Base-by-base conservation (phyloP, 2,888 invertebrate genomes). In the Amiota minor region DNA sequence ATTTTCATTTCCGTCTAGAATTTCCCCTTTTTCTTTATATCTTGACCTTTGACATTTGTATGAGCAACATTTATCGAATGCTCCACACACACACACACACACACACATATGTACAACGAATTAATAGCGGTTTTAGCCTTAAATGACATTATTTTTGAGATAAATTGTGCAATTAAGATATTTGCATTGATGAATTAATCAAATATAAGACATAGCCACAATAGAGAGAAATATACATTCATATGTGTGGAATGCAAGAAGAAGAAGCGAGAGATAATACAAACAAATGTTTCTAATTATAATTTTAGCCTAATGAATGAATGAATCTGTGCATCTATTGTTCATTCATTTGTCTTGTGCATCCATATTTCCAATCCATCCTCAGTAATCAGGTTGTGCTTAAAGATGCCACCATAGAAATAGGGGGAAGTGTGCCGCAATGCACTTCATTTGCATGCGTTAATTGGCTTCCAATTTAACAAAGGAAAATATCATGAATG, bases 391-490 rank as follows among this genome's bases (percentile, higher is more conserved):
- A 14, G 8, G 18, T 16, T 55, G 55, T n/a, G n/a, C n/a, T n/a
- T 55, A 55, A 16, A 18, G 23, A 2, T 56, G 20, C 12, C 23
- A 59, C 11, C 53, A 11, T 59, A 1, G 59, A 10, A 59, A 59
- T 1, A 18, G 18, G 10, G 10, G 16, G 9, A 10, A 56, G 4
- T 2, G 4, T 1, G 9, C 59, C 59, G 59, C 59, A 20, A 59
- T 18, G 11, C 23, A 23, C 45, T 18, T 65, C 23, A 47, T 65
- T 65, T 65, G 16, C 47, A 16, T 11, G 11, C 46, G 18, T n/a
- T 49, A 65, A 65, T 65, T 65, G 65, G 47, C 49, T 65, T 65
- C 18, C 20, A 18, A 9, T 65, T 65, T 62, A 1, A 8, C 18
- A 35, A 35, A 35, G 35, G 35, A 35, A 35, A 35, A 35, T 18